Evolutionary conservation across 2,888 invertebrate genomes (phyloP), one percentile per base, ranked within the genome.

Genomic region (Anticlea derivata): DNA sequence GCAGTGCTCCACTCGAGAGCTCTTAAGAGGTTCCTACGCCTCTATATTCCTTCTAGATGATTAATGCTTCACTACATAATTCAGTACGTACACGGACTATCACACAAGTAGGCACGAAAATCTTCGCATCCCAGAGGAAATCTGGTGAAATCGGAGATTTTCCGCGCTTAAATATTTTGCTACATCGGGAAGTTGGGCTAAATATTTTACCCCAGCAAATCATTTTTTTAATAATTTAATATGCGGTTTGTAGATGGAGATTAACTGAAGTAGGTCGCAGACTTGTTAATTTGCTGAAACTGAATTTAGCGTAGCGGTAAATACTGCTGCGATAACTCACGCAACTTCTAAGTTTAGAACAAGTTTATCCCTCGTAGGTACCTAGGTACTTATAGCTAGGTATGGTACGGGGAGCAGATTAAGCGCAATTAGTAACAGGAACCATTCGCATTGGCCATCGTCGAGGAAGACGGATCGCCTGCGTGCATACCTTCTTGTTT

Each of bases 1-100:
- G 62, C 61, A 52, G 55, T 65, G 68, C 83, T 83, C 66, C 60
- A 80, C 66, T 79, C 68, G 61, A 86, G 85, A 63, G 75, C 76
- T 59, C 86, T 84, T 66, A 73, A 73, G 77, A 75, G 80, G 77
- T 78, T 74, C 75, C 79, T 75, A 80, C 71, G 73, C 78, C 73
- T 77, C 75, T 76, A 72, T 70, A 73, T 70, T 72, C 69, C 72
- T 75, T 68, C 66, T 63, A 73, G 71, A 75, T 79, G 73, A 80
- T 78, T 83, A 79, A 55, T 55, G 55, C 65, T 60, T 66, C 65
- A 70, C 71, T 71, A 73, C 64, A 69, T 71, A 66, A 70, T 67
- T 68, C 68, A 70, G 67, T 62, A 66, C 63, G 37, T 31, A 37
- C 26, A 51, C 31, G 31, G 40, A 31, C 58, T 43, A 41, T 63